phyloP scores from a whole-genome alignment of 2,797 vertebrate species.

The Dryobates pubescens region DNA sequence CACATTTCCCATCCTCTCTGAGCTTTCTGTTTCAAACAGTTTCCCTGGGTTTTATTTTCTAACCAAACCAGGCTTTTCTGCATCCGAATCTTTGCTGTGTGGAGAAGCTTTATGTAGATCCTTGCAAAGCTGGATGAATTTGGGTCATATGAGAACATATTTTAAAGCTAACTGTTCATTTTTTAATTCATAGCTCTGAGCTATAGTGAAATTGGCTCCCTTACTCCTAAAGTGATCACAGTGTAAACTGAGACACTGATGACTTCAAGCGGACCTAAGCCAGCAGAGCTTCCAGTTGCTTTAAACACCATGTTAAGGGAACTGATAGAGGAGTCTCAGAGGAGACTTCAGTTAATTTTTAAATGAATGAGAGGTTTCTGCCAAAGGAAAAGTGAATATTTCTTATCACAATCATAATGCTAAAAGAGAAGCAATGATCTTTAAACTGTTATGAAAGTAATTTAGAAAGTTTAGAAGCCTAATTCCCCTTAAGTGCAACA shows the following conservation, averaged over 20 bases:
- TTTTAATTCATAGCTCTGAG: not conserved
- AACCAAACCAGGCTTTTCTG: not conserved
- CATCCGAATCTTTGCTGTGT: not conserved
- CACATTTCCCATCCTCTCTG: not conserved
- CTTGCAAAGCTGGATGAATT: not conserved
- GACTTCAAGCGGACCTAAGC: not conserved
- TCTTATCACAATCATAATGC: not conserved
- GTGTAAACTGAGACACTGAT: not conserved
- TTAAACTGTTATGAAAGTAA: not conserved
- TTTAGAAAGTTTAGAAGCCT: not conserved
- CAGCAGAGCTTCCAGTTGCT: not conserved
- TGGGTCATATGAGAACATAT: not conserved
- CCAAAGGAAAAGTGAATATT: not conserved
- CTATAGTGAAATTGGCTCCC: not conserved
- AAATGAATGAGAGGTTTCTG: not conserved
- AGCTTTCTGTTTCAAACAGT: not conserved
- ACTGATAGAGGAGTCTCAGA: not conserved
- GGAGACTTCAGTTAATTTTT: not conserved
- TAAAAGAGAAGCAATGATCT: not conserved
- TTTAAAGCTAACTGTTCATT: not conserved
- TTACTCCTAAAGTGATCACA: not conserved
- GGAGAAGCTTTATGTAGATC: not conserved
- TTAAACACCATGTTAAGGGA: not conserved
- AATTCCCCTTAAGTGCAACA: not conserved
- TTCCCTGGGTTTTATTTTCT: not conserved